Base-by-base conservation (phyloP, 2,113 vertebrate species). In the Gallinago media region DNA sequence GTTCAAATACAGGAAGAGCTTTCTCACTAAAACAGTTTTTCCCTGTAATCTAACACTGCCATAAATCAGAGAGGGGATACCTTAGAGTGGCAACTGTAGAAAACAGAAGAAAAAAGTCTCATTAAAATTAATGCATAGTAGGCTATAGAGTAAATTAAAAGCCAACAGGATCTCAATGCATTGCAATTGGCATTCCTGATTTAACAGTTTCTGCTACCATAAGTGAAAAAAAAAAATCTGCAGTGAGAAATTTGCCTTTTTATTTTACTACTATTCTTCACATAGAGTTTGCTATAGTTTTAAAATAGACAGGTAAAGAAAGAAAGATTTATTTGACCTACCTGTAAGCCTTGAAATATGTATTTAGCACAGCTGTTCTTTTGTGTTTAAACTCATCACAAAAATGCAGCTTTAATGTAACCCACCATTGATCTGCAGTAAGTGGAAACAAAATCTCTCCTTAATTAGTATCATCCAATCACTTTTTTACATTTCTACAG, bases 381-480 rank as follows among this genome's bases (percentile, higher is more conserved):
- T 97, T 97, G 98, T 97, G 96, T 96, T 97, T 97, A 98, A 98
- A 97, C 97, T 97, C 97, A 98, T 98, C 96, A 94, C 89, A 97
- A 97, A 97, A 98, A 97, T 92, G 89, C 88, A 91, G 97, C 96
- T 98, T 98, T 98, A 98, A 98, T 98, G 97, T 98, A 98, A 98
- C 98, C 97, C 96, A 97, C 97, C 98, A 98, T 97, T 98, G 97
- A 98, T 98, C 97, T 98, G 98, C 98, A 98, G 94, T 97, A 98
- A 98, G 98, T 98, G 97, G 97, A 98, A 98, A 98, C 97, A 98
- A 98, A 98, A 98, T 98, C 97, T 98, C 96, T 95, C 96, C 97
- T 99, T 98, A 99, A 99, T 99, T 98, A 99, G 98, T 98, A 98
- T 97, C 98, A 98, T 97, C 97, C 97, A 98, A 98, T 97, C 97